Conservation (phyloP, 2,113 vertebrate genomes). For the Ranitomeya variabilis region DNA sequence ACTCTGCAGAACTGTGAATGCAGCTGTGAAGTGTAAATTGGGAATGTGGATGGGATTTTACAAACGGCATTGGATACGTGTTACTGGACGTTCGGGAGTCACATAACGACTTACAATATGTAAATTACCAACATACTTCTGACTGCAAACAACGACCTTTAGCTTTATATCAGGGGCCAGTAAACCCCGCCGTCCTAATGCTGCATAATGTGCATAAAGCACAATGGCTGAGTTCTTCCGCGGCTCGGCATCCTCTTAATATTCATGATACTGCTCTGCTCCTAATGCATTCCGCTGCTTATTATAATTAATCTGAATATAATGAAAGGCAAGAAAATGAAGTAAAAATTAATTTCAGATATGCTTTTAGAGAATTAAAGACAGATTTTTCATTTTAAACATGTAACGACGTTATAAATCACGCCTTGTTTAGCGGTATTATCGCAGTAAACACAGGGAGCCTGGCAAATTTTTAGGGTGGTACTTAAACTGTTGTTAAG, state of each 20-base stretch:
- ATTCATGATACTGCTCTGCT: background rate
- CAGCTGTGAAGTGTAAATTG: background rate
- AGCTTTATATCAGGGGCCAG: background rate
- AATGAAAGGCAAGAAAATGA: slow-evolving; percentile 42
- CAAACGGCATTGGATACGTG: background rate
- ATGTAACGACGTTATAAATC: slow-evolving; percentile 35
- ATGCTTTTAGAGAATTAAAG: slow-evolving; percentile 42
- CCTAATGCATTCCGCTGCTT: slow-evolving; percentile 42
- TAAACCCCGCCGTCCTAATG: background rate
- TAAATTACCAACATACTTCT: background rate
- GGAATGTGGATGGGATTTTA: background rate
- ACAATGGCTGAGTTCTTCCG: background rate
- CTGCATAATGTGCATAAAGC: background rate
- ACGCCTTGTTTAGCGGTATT: slow-evolving; percentile 5
- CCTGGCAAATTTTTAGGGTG: background rate
- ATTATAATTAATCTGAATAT: slow-evolving; percentile 46
- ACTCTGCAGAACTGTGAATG: background rate
- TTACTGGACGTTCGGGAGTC: background rate
- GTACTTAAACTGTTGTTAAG: background rate
- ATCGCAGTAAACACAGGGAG: slow-evolving; percentile 9
- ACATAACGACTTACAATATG: background rate
- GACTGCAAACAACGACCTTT: background rate
- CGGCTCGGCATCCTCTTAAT: slow-evolving; percentile 4
- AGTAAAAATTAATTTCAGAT: slow-evolving; percentile 40
- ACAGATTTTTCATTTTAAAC: slow-evolving; percentile 37